phyloP scores from a whole-genome alignment of 2,888 invertebrate genomes.

The Trissoscelio sp. region DNA sequence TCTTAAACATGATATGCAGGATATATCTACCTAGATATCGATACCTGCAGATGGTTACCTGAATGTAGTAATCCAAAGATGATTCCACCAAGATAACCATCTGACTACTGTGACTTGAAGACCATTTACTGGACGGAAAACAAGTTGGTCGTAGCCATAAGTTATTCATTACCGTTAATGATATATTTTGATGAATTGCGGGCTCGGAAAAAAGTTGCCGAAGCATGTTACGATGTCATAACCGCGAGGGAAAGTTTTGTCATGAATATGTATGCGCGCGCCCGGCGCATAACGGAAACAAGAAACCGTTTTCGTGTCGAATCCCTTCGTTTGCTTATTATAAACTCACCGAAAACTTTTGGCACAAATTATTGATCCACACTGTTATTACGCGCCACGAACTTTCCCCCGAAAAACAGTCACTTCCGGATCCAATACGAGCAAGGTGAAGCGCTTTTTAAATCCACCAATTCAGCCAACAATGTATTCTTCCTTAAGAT shows the following conservation, averaged over 20 bases:
- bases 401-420: conserved; percentile 37
- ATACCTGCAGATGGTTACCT: no score
- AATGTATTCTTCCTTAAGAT: no score
- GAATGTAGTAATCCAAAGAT: no score
- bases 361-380: conserved; percentile 57
- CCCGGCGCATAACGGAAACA: conserved; percentile 57
- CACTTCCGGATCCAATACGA: conserved; percentile 46
- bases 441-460: no score
- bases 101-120: no score
- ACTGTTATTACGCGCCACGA: conserved; percentile 37
- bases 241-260: conserved; percentile 62
- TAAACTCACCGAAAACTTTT: conserved; percentile 59
- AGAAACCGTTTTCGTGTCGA: conserved; percentile 66
- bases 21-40: no score
- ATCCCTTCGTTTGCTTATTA: conserved; percentile 64
- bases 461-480: no score
- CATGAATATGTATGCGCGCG: conserved; percentile 61
- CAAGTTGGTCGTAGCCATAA: conserved; percentile 21
- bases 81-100: no score
- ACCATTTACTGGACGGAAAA: background rate
- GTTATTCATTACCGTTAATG: conserved; percentile 64
- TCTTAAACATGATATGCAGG: no score
- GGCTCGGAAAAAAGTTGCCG: conserved; percentile 50
- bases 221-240: conserved; percentile 65
- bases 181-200: conserved; percentile 64